phyloP scores from a whole-genome alignment of 1,140 invertebrate genomes.

The Zaprionus lachaisei region DNA sequence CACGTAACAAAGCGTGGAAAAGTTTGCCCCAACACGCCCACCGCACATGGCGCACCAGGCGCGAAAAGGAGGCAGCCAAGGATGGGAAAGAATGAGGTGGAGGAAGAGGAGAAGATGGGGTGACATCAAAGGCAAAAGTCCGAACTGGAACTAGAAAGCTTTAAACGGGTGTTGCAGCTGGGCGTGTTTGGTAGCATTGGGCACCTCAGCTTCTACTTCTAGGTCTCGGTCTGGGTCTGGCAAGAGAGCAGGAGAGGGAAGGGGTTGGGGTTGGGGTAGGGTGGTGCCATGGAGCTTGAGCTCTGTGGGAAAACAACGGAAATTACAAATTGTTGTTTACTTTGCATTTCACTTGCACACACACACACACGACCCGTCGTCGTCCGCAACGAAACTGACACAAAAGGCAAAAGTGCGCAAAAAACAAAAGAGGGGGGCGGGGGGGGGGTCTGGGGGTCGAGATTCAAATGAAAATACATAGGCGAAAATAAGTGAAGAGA shows the following conservation, averaged over 20 bases:
- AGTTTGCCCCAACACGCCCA: slow-evolving; percentile 52
- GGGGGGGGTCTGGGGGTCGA: not conserved
- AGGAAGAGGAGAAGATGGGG: not conserved
- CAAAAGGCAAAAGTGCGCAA: slow-evolving; percentile 46
- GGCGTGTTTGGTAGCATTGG: not conserved
- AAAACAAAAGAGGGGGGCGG: slow-evolving; percentile 32
- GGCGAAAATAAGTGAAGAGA: slow-evolving; percentile 26
- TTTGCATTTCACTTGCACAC: slow-evolving; percentile 67
- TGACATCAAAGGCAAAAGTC: slow-evolving; percentile 6
- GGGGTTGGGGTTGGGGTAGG: not conserved
- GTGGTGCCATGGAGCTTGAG: slow-evolving; percentile 1
- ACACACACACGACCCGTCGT: slow-evolving; percentile 7
- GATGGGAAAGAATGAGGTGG: not conserved
- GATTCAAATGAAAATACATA: slow-evolving; percentile 53
- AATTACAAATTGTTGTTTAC: slow-evolving; percentile 79
- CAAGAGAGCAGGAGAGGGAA: not conserved
- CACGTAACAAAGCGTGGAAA: slow-evolving; percentile 76
- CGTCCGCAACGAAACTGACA: slow-evolving; percentile 43
- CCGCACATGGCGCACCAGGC: slow-evolving; percentile 34
- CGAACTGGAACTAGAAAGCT: slow-evolving; percentile 4
- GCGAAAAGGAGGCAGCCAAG: not conserved
- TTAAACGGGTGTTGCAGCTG: not conserved
- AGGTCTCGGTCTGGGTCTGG: slow-evolving; percentile 26
- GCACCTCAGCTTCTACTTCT: slow-evolving; percentile 8
- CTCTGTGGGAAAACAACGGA: slow-evolving; percentile 60